These are phyloP conservation scores for Anthopleura xanthogrammica DNA, from an alignment of 92 coral and sea anemone genomes.

Conservation along the genomic window DNA sequence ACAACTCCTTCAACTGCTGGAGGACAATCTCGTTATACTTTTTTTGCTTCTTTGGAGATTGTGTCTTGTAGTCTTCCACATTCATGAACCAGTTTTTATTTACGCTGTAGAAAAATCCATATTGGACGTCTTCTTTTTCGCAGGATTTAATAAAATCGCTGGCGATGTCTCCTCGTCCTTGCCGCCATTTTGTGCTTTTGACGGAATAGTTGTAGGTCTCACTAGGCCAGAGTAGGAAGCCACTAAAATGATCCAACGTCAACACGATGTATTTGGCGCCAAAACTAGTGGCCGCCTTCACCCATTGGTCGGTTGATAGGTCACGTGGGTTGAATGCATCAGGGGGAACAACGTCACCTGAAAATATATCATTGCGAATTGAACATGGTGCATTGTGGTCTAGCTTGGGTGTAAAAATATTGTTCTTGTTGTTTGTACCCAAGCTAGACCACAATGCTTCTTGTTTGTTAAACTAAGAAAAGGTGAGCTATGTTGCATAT, in stretches of 20 bases:
- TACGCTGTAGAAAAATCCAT: conserved; percentile 71
- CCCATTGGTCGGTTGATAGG: conserved; percentile 86
- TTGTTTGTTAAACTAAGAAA: no score
- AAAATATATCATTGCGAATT: background rate
- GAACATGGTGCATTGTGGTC: no score
- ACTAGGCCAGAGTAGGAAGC: conserved; percentile 85
- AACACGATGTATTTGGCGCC: conserved; percentile 77
- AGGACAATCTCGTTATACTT: conserved; percentile 43
- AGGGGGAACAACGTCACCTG: conserved; percentile 63
- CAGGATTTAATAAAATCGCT: conserved; percentile 69
- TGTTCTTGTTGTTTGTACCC: no score
- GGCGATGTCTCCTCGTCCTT: conserved; percentile 69
- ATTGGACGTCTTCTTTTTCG: conserved; percentile 51
- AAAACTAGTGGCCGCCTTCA: conserved; percentile 67
- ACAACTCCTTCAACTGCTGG: conserved; percentile 61
- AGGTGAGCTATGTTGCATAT: no score
- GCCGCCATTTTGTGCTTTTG: conserved; percentile 65
- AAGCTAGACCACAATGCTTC: no score
- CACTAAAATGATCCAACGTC: conserved; percentile 78
- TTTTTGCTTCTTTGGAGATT: conserved; percentile 31
- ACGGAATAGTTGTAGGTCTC: conserved; percentile 72
- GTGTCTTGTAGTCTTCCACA: conserved; percentile 50
- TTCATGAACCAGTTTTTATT: conserved; percentile 83
- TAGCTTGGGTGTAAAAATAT: no score
- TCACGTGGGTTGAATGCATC: conserved; percentile 65